phyloP scores from a whole-genome alignment of 2,113 vertebrate genomes.

The Atrichornis clamosus region DNA sequence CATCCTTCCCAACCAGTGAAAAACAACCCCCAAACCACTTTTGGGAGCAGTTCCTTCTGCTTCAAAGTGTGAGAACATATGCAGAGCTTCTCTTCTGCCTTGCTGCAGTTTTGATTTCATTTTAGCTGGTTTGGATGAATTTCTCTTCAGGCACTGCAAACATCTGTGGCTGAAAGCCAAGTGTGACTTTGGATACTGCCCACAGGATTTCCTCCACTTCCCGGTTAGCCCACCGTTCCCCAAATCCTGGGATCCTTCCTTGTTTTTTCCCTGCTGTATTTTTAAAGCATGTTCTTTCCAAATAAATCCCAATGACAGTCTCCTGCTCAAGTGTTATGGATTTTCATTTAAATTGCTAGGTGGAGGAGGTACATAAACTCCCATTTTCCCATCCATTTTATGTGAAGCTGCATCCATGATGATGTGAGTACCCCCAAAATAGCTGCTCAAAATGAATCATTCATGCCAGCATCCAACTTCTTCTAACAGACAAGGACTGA shows the following conservation, averaged over 20 bases:
- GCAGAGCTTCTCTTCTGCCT: not conserved
- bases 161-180: not conserved
- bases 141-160: not conserved
- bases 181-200: not conserved
- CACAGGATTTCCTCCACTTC: not conserved
- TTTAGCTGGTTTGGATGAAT: not conserved
- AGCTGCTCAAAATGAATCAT: constrained; percentile 44
- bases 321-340: not conserved
- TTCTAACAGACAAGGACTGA: not conserved
- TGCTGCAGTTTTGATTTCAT: not conserved
- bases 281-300: not conserved
- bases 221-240: not conserved
- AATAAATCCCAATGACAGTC: not conserved
- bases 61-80: not conserved
- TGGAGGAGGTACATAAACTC: constrained; percentile 39
- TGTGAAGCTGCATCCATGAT: not conserved
- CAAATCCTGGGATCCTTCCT: not conserved
- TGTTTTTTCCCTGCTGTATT: not conserved
- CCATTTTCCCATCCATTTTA: not conserved
- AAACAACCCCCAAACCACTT: not conserved
- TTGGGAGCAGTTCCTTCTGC: not conserved
- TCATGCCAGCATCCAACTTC: not conserved
- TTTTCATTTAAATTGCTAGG: constrained; percentile 20
- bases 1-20: not conserved
- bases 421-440: constrained; percentile 12